Percentiles rank a stretch among this genome's conserved stretches.
Conservation (phyloP, 2,113 vertebrate genomes). For the Takifugu bimaculatus region DNA sequence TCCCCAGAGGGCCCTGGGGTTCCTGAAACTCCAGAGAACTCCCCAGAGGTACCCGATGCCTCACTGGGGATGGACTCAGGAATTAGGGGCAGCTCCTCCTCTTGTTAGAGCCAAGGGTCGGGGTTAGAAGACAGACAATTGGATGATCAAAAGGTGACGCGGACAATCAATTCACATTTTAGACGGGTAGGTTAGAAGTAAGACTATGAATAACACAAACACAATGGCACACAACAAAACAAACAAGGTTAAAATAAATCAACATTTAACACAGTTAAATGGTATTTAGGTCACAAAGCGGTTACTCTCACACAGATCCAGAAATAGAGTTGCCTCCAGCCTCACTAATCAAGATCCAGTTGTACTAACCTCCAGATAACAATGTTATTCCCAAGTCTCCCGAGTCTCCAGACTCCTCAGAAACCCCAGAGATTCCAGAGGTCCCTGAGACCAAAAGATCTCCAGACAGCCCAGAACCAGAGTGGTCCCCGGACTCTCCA, state of each 20-base stretch:
- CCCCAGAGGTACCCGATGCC: slow-evolving; percentile 60
- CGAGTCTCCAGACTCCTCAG: slow-evolving; percentile 56
- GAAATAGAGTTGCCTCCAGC: slow-evolving; percentile 1
- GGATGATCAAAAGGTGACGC: slow-evolving; percentile 32
- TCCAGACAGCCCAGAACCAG: slow-evolving; percentile 54
- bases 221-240: slow-evolving; percentile 9
- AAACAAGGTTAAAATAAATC: slow-evolving; percentile 19
- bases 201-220: slow-evolving; percentile 29
- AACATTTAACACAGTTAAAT: slow-evolving; percentile 71
- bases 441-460: slow-evolving; percentile 51
- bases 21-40: slow-evolving; percentile 59
- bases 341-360: slow-evolving; percentile 6
- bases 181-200: slow-evolving; percentile 31
- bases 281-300: slow-evolving; percentile 33
- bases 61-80: slow-evolving; percentile 52
- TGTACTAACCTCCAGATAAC: slow-evolving; percentile 73
- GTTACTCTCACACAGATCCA: slow-evolving; percentile 8
- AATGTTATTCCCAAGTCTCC: slow-evolving; percentile 57
- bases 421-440: slow-evolving; percentile 59
- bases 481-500: slow-evolving; percentile 60
- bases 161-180: slow-evolving; percentile 45
- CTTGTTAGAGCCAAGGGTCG: slow-evolving; percentile 73
- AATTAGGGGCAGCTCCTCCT: slow-evolving; percentile 62
- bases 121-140: slow-evolving; percentile 57
- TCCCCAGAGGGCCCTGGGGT: slow-evolving; percentile 57